phyloP scores from a whole-genome alignment of 2,797 vertebrate genomes.

The Fistularia tabacaria region DNA sequence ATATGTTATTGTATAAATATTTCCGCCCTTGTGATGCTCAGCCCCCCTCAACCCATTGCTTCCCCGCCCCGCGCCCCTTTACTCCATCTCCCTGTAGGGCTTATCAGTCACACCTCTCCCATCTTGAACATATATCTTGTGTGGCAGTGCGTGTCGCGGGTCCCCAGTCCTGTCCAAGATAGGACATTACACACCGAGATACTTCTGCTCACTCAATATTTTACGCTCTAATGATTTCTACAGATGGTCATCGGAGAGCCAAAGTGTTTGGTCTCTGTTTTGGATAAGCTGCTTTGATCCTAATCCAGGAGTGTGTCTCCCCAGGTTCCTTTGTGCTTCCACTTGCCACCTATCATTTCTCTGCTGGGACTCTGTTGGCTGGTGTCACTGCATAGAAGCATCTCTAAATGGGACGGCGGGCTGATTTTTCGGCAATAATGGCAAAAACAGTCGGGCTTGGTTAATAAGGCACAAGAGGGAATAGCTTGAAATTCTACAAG shows the following conservation, averaged over 20 bases:
- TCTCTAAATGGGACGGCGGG: slow-evolving; percentile 22
- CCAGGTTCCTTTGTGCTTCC: slow-evolving; percentile 49
- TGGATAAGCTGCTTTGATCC: slow-evolving; percentile 40
- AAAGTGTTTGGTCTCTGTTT: slow-evolving; percentile 39
- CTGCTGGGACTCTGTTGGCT: slow-evolving; percentile 24
- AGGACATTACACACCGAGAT: slow-evolving; percentile 50
- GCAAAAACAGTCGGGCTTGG: slow-evolving; percentile 24
- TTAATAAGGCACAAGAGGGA: slow-evolving; percentile 8
- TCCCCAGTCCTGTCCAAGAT: slow-evolving; percentile 50
- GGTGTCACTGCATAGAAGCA: slow-evolving; percentile 24
- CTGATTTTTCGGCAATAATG: slow-evolving; percentile 13
- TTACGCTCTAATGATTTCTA: slow-evolving; percentile 48
- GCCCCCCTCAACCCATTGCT: slow-evolving; percentile 12
- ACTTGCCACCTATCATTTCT: slow-evolving; percentile 24
- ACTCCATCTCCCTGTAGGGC: slow-evolving; percentile 6
- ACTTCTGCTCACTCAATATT: slow-evolving; percentile 45
- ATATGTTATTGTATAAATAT: too few relatives aligned
- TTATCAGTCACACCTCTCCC: slow-evolving; percentile 60
- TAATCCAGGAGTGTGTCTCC: slow-evolving; percentile 38
- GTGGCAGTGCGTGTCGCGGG: slow-evolving; percentile 50
- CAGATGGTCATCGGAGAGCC: slow-evolving; percentile 9
- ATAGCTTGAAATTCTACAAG: not conserved
- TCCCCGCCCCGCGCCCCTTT: too few relatives aligned
- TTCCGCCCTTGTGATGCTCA: not conserved
- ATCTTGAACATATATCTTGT: slow-evolving; percentile 62